A percentile compares a stretch with the other conserved stretches of the same genome.
Conservation (phyloP, 2,797 vertebrate genomes). For the Prionace glauca region DNA sequence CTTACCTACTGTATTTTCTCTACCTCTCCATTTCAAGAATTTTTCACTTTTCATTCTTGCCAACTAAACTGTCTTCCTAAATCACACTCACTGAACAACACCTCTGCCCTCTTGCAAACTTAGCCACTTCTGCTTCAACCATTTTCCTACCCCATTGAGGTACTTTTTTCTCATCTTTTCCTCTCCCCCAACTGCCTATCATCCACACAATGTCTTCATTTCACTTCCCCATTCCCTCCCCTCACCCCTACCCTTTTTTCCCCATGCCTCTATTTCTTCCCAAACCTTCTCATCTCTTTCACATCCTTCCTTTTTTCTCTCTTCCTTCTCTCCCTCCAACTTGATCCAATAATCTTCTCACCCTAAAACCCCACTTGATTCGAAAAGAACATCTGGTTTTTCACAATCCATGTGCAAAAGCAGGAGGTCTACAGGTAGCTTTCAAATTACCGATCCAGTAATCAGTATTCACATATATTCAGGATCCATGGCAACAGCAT, state of each 20-base stretch:
- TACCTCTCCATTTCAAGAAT: not conserved
- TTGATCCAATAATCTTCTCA: not conserved
- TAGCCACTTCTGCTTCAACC: not conserved
- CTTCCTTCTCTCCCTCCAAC: not conserved
- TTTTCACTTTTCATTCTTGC: not conserved
- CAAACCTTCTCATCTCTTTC: not conserved
- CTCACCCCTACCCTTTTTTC: not conserved
- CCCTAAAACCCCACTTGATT: not conserved
- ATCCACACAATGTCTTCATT: not conserved
- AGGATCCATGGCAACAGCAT: not conserved
- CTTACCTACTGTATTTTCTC: not conserved
- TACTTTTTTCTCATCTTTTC: not conserved
- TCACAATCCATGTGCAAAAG: not conserved
- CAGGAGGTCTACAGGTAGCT: not conserved
- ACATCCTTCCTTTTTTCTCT: not conserved
- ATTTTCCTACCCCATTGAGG: not conserved
- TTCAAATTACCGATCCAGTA: not conserved
- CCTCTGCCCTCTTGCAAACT: not conserved
- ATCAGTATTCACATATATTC: not conserved
- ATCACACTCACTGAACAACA: not conserved
- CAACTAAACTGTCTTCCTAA: not conserved
- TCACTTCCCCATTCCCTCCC: not conserved
- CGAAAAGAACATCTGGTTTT: not conserved
- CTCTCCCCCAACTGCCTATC: not conserved
- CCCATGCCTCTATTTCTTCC: not conserved